phyloP scores from a whole-genome alignment of 2,888 invertebrate genomes.

The Hydrotaea diabolus region DNA sequence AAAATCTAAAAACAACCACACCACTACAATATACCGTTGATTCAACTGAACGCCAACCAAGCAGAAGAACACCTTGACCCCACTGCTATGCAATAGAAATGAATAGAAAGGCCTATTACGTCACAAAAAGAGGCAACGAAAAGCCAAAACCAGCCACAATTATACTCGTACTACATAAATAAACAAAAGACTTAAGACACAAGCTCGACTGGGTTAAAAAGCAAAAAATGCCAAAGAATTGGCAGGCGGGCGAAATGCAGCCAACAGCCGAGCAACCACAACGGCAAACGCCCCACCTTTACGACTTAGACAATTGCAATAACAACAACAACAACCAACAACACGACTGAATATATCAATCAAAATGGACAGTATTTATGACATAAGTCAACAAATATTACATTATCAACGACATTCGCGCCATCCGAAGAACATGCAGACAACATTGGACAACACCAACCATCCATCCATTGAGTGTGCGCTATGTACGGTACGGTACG shows the following conservation, averaged over 20 bases:
- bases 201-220: conserved; percentile 15
- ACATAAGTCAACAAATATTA: conserved; percentile 58
- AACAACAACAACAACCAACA: conserved; percentile 15
- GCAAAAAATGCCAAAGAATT: background rate
- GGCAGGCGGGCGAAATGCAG: background rate
- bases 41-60: background rate
- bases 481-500: background rate
- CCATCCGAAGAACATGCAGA: background rate
- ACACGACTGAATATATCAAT: conserved; percentile 44
- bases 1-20: too few relatives aligned
- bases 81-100: background rate
- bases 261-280: background rate
- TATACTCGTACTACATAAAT: conserved; percentile 28
- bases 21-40: background rate
- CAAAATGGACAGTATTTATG: conserved; percentile 54
- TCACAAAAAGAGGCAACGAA: background rate
- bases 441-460: background rate
- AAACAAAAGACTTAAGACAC: conserved; percentile 33
- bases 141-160: background rate
- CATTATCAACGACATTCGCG: conserved; percentile 50
- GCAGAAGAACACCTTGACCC: background rate
- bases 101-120: background rate
- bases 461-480: background rate
- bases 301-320: background rate
- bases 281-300: too few relatives aligned